A percentile compares a stretch with the other conserved stretches of the same genome.
Conservation (phyloP, 2,113 vertebrate genomes). For the Proterorhinus semilunaris region DNA sequence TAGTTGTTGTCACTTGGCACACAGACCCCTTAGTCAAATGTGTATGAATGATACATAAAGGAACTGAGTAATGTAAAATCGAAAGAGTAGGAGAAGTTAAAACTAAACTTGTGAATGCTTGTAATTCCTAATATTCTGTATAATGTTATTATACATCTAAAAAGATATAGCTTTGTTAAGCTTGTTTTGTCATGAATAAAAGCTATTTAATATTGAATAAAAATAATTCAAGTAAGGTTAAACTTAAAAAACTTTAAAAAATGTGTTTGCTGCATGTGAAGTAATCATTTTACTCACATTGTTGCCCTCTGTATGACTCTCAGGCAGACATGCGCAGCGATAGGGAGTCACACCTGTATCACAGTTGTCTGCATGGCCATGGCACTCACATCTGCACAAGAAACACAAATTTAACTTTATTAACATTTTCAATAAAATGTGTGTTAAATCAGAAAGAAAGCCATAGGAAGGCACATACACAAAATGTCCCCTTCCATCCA, state of each 20-base stretch:
- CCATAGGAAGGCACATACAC: background rate
- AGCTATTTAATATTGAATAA: too few relatives aligned
- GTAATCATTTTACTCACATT: constrained; percentile 79
- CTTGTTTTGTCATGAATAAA: too few relatives aligned
- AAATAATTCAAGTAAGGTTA: too few relatives aligned
- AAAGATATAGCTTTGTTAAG: too few relatives aligned
- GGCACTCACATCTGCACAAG: constrained; percentile 87
- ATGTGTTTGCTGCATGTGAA: background rate
- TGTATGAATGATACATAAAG: constrained; percentile 65
- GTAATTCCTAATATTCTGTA: constrained; percentile 12
- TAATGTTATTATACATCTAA: too few relatives aligned
- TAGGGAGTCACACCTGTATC: constrained; percentile 78
- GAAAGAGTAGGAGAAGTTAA: constrained; percentile 43
- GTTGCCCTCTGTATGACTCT: constrained; percentile 84
- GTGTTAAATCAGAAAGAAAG: background rate
- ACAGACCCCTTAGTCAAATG: constrained; percentile 19
- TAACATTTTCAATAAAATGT: background rate
- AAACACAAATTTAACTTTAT: background rate
- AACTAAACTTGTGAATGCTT: constrained; percentile 44
- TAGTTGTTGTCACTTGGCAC: background rate
- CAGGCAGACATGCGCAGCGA: constrained; percentile 80
- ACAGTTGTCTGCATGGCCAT: constrained; percentile 85
- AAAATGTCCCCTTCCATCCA: constrained; percentile 10
- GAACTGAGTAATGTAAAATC: constrained; percentile 63
- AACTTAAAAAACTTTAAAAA: too few relatives aligned